These are phyloP conservation scores for Ormyrus labotus DNA, from an alignment of 2,888 invertebrate species.

Conservation along the genomic window DNA sequence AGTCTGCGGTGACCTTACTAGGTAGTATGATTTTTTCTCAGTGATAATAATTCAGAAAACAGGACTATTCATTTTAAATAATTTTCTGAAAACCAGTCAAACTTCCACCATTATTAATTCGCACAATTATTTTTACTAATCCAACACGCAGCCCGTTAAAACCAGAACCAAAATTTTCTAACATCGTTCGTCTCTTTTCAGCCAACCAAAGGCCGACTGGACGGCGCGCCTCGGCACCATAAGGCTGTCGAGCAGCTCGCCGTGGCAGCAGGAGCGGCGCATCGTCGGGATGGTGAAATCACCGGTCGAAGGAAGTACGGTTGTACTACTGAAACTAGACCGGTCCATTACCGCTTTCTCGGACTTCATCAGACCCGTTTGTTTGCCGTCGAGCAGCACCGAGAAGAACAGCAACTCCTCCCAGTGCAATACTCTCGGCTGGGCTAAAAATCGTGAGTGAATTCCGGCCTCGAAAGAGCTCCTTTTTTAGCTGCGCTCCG, in stretches of 20 bases:
- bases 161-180: too few species aligned
- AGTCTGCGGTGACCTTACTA: too few species aligned
- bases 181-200: constrained; percentile 55
- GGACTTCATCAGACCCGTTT: constrained; percentile 90
- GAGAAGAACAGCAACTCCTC: constrained; percentile 72
- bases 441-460: constrained; percentile 85
- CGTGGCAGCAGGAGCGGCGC: constrained; percentile 91
- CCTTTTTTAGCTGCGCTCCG: too few species aligned
- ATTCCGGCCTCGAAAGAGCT: neutral
- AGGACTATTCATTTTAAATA: too few species aligned
- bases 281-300: constrained; percentile 92
- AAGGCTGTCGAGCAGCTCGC: constrained; percentile 86
- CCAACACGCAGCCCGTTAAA: too few species aligned
- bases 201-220: constrained; percentile 93
- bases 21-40: too few species aligned
- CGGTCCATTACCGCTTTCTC: constrained; percentile 83
- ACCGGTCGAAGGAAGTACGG: constrained; percentile 91
- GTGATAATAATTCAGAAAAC: too few species aligned
- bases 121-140: too few species aligned
- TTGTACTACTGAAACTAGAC: constrained; percentile 88
- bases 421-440: constrained; percentile 89
- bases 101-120: too few species aligned
- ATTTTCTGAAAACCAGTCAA: too few species aligned
- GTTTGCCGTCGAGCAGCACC: constrained; percentile 82
- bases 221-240: constrained; percentile 87